Evolutionary conservation across 2,888 invertebrate species (phyloP).

Genomic region (Eristalinus aeneus): DNA sequence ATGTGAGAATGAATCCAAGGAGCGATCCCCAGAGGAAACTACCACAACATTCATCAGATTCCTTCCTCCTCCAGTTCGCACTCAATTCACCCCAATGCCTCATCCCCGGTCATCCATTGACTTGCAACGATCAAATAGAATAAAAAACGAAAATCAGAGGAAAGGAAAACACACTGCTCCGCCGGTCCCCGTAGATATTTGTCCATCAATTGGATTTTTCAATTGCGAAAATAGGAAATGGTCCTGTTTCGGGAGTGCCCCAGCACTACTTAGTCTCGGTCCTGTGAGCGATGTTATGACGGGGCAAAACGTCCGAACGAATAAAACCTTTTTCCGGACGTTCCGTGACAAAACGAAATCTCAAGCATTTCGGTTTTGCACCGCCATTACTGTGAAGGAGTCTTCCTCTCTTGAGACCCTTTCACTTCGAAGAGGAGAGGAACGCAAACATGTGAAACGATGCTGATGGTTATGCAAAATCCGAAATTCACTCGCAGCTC

Average conservation of each 20-base stretch:
- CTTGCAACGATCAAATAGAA: constrained; percentile 30
- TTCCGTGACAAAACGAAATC: constrained; percentile 10
- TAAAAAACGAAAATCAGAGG: constrained; percentile 18
- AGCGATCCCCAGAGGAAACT: constrained; percentile 39
- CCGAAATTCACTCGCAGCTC: background rate
- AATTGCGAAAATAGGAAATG: constrained; percentile 68
- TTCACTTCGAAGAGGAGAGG: too few species aligned
- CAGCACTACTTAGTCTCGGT: background rate
- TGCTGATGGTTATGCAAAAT: background rate
- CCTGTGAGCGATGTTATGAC: constrained; percentile 16
- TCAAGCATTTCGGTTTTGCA: background rate
- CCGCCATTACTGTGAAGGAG: background rate
- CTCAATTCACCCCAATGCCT: background rate
- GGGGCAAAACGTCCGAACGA: constrained; percentile 33
- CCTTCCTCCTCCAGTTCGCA: constrained; percentile 20
- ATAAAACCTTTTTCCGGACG: constrained; percentile 9
- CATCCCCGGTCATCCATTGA: constrained; percentile 18
- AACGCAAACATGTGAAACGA: background rate
- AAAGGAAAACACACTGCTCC: constrained; percentile 21
- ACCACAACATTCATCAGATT: constrained; percentile 60
- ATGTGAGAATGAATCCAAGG: constrained; percentile 10
- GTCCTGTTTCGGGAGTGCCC: constrained; percentile 34
- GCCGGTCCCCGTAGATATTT: constrained; percentile 43
- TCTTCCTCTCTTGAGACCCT: background rate
- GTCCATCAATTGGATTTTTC: constrained; percentile 70